phyloP scores from a whole-genome alignment of 2,797 vertebrate genomes.

The Toxotes lorentzi region DNA sequence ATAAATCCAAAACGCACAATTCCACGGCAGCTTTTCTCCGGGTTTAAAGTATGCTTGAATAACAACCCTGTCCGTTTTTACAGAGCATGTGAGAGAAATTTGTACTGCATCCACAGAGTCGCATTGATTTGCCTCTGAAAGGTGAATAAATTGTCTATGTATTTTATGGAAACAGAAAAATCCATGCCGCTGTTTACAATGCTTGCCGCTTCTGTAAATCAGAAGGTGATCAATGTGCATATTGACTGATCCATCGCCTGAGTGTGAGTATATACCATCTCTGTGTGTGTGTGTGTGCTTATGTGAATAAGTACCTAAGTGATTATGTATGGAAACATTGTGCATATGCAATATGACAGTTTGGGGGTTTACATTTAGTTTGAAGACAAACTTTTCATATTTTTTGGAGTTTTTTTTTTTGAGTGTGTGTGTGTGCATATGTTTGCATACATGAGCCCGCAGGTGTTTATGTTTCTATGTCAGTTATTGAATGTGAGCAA shows the following conservation, averaged over 20 bases:
- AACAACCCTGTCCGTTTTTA: constrained; percentile 67
- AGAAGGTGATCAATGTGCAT: constrained; percentile 72
- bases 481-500: constrained; percentile 23
- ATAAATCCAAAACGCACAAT: constrained; percentile 37
- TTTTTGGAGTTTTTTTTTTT: neutral
- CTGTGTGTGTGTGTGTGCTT: neutral
- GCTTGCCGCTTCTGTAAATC: constrained; percentile 78
- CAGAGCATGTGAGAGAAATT: constrained; percentile 39
- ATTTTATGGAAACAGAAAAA: constrained; percentile 80
- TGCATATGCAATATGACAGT: neutral
- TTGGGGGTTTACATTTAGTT: constrained; percentile 13
- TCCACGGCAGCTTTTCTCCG: constrained; percentile 17
- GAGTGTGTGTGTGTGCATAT: neutral
- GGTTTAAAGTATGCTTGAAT: constrained; percentile 72
- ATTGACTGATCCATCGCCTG: constrained; percentile 72
- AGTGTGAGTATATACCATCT: constrained; percentile 54
- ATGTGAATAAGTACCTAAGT: constrained; percentile 1
- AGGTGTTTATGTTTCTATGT: constrained; percentile 19
- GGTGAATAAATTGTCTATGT: constrained; percentile 75
- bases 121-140: constrained; percentile 75
- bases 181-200: constrained; percentile 82
- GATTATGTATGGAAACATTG: constrained; percentile 2
- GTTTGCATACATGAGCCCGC: neutral
- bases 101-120: constrained; percentile 40
- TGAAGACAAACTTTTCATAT: neutral